phyloP scores from a whole-genome alignment of 2,888 invertebrate species.

The Cosmorhoe ocellata region DNA sequence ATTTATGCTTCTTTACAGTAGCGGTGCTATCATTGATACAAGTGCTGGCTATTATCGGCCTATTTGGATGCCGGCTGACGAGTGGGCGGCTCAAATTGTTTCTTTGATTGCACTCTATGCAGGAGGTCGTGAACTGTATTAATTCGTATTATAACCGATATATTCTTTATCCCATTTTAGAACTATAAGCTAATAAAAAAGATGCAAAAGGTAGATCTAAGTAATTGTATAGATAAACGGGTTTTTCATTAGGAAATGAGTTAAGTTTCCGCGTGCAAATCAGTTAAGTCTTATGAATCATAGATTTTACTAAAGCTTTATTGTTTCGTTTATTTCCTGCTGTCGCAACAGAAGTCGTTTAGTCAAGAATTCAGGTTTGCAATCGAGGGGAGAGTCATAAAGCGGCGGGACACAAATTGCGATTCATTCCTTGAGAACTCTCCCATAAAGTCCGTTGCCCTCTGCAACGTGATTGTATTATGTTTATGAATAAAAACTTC shows the following conservation, averaged over 20 bases:
- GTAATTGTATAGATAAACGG: too few relatives aligned
- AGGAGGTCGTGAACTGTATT: slow-evolving; percentile 14
- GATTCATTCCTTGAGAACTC: slow-evolving; percentile 27
- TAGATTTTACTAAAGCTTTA: too few relatives aligned
- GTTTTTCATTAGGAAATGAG: too few relatives aligned
- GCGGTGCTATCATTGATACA: slow-evolving; percentile 25
- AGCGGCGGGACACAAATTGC: slow-evolving; percentile 2
- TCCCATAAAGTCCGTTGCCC: slow-evolving; percentile 29
- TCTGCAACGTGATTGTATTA: slow-evolving; percentile 18
- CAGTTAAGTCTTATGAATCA: too few relatives aligned
- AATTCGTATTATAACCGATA: too few relatives aligned
- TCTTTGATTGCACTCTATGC: slow-evolving; percentile 4
- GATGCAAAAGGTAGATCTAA: too few relatives aligned
- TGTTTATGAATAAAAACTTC: slow-evolving; percentile 21
- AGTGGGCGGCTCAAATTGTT: slow-evolving; percentile 22
- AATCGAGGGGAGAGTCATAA: slow-evolving; percentile 6
- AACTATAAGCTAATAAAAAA: too few relatives aligned
- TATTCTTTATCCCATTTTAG: too few relatives aligned
- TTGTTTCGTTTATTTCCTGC: too few relatives aligned
- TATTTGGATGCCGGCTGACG: slow-evolving; percentile 1
- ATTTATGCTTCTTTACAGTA: slow-evolving; percentile 23
- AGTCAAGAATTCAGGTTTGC: slow-evolving; percentile 4
- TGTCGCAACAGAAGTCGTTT: neutral
- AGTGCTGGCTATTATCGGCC: slow-evolving; percentile 5
- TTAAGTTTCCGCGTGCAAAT: too few relatives aligned